Evolutionary conservation across 1,140 invertebrate genomes (phyloP), one percentile per base, ranked within the genome.

Genomic region (Arion vulgaris): DNA sequence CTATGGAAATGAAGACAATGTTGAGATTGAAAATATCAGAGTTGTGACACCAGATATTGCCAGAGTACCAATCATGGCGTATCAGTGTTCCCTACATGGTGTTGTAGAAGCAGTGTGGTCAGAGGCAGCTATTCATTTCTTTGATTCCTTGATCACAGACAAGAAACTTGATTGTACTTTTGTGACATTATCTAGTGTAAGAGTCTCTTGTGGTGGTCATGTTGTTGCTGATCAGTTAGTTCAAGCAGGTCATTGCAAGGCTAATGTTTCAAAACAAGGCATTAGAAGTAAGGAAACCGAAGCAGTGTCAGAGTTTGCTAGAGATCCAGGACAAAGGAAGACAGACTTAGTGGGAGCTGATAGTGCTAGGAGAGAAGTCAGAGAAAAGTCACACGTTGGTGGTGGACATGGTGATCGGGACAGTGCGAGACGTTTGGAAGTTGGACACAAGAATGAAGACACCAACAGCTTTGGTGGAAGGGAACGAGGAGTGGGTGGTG

Each of bases 1-100:
- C 89, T 94, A 93, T 87, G 94, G 94, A 87, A 93, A 92, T 83
- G 80, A 85, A 39, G 90, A 90, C 78, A 77, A 45, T 39, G 75
- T 86, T 5, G 39, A 79, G 13, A 49, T 51, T 19, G 49, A 72
- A 32, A 78, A 81, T 51, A 53, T 87, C 19, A 84, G 82, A 41
- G 28, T 62, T 0, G 72, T 87, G n/a, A 53, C 84, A 57, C 36
- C 36, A 15, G 80, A 82, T 7, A 51, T 88, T 28, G 41, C 82
- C n/a, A 45, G 78, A 15, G 66, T 78, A 17, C 84, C 86, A 51
- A 49, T 85, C 36, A 74, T 88, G 15, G 87, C 87, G 15, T 76
- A 80, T n/a, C 81, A 87, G 51, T 90, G 88, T 76, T 69, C 83
- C 11, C 77, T 89, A 49, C 82, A 83, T 41, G 86, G 86, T 26